These are phyloP conservation scores for Pseudopipra pipra DNA, from an alignment of 2,113 vertebrate genomes.

Conservation along the genomic window DNA sequence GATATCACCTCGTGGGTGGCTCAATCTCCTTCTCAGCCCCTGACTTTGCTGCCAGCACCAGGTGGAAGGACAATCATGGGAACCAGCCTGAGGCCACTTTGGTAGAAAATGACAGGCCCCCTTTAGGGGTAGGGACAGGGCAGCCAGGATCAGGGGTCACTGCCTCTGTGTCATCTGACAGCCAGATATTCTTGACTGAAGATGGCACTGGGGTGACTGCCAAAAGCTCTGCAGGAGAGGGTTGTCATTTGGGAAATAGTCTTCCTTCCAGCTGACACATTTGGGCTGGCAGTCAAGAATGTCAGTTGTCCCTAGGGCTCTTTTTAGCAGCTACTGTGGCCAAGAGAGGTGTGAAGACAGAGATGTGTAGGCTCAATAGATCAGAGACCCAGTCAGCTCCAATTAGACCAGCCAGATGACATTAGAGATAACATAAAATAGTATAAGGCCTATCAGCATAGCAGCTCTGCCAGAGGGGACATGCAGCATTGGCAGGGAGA, in stretches of 20 bases:
- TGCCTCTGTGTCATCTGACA: rapidly evolving
- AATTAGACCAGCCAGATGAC: constrained; percentile 30
- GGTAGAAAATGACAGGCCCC: neutral
- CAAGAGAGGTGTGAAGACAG: constrained; percentile 48
- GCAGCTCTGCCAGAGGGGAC: neutral
- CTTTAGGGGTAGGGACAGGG: neutral
- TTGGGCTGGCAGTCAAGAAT: constrained; percentile 46
- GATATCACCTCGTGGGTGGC: neutral
- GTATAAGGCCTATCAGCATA: neutral
- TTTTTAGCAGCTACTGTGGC: constrained; percentile 2
- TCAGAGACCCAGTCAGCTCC: constrained; percentile 26
- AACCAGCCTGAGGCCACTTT: neutral
- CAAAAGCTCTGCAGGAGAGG: neutral
- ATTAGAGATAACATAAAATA: constrained; percentile 10
- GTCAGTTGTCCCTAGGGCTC: neutral
- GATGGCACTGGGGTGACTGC: neutral
- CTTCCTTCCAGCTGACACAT: constrained; percentile 41
- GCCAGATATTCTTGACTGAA: neutral
- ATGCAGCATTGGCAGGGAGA: neutral
- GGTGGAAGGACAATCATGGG: neutral
- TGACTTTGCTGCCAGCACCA: neutral
- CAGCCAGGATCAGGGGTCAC: neutral
- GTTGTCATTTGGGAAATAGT: constrained; percentile 9
- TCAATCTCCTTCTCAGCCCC: neutral
- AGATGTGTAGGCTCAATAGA: neutral